Percentiles rank a stretch among this genome's conserved stretches.
phyloP scores from a whole-genome alignment of 2,797 vertebrate species.

The Centropyge bicolor region DNA sequence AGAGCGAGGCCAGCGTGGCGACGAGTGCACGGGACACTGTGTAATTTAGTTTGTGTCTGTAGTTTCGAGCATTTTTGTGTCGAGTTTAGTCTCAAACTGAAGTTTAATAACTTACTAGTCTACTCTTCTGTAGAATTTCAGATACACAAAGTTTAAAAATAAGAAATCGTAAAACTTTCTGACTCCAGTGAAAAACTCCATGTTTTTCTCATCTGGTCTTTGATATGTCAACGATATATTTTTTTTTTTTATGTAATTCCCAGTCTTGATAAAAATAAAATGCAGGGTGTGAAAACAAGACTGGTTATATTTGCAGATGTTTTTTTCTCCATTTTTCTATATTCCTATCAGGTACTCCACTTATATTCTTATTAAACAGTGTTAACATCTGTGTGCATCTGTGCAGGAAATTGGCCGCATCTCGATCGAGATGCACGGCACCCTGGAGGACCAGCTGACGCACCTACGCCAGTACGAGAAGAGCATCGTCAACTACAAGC shows the following conservation, averaged over 20 bases:
- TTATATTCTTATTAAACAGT: background rate
- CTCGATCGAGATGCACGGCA: constrained; percentile 98
- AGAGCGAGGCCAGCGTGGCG: constrained; percentile 8
- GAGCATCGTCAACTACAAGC: constrained; percentile 98
- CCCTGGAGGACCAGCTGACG: constrained; percentile 95
- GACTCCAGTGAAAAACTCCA: background rate
- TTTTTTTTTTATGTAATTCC: too few relatives aligned
- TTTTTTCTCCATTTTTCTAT: too few relatives aligned
- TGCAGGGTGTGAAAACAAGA: background rate
- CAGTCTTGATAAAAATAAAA: background rate
- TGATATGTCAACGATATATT: too few relatives aligned
- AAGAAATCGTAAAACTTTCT: background rate
- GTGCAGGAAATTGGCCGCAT: constrained; percentile 96
- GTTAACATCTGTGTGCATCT: background rate
- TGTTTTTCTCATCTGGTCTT: background rate
- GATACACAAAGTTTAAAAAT: background rate
- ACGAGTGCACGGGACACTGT: background rate
- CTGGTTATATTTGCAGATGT: too few relatives aligned
- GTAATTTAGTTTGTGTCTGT: background rate
- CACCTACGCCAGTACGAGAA: constrained; percentile 97
- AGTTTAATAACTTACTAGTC: background rate
- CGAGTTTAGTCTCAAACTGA: background rate
- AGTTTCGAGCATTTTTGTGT: background rate
- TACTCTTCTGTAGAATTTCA: background rate
- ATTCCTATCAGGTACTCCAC: background rate